Conservation (phyloP, 2,113 vertebrate genomes). For the Rattus rattus region DNA sequence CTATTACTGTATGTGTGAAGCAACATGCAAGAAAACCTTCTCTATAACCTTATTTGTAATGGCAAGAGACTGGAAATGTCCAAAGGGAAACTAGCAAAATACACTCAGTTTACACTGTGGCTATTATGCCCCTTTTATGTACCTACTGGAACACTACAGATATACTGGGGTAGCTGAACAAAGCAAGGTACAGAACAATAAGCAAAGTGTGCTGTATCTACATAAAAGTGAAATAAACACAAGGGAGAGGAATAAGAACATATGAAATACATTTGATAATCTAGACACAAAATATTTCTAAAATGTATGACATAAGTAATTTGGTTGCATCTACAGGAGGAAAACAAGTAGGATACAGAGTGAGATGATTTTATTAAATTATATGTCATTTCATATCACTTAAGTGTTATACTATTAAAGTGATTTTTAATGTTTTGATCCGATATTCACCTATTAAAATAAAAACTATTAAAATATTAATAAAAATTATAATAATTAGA, state of each 20-base stretch:
- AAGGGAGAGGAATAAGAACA: conserved; percentile 4
- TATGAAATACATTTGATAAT: conserved; percentile 24
- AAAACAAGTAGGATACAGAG: background rate
- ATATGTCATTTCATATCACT: background rate
- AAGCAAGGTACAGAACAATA: conserved; percentile 8
- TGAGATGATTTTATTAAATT: background rate
- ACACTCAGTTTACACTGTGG: background rate
- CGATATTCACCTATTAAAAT: background rate
- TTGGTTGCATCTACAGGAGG: background rate
- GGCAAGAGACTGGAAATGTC: conserved; percentile 18
- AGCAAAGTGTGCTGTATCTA: background rate
- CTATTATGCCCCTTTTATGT: background rate
- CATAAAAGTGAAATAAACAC: background rate
- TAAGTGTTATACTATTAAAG: conserved; percentile 29
- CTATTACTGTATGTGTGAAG: background rate
- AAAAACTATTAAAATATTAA: background rate
- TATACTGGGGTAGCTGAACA: conserved; percentile 7
- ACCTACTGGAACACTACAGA: conserved; percentile 4
- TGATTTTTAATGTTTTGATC: background rate
- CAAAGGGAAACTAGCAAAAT: conserved; percentile 24
- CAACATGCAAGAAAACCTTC: background rate
- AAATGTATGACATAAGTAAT: background rate
- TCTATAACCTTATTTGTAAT: conserved; percentile 13
- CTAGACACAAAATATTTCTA: background rate
- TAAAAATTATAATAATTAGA: background rate